Percentiles rank a stretch among this genome's conserved stretches.
Conservation (phyloP, 1,140 invertebrate genomes). For the Drosophila eugracilis region DNA sequence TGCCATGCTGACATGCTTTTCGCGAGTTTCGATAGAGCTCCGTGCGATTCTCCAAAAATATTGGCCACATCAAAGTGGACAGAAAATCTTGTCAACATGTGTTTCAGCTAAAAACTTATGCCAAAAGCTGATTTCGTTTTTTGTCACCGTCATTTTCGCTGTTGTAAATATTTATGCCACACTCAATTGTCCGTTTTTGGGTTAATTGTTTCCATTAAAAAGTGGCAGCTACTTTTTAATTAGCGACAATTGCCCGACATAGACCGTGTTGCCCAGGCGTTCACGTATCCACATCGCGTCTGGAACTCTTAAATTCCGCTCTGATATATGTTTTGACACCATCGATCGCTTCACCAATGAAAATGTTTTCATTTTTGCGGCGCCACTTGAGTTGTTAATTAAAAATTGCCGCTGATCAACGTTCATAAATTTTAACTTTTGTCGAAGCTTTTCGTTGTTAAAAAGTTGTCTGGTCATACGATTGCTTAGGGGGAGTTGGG, state of each 20-base stretch:
- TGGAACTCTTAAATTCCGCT: constrained; percentile 71
- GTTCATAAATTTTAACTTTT: constrained; percentile 60
- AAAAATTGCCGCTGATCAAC: constrained; percentile 58
- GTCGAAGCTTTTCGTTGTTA: constrained; percentile 25
- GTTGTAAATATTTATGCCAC: constrained; percentile 55
- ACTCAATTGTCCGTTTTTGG: constrained; percentile 78
- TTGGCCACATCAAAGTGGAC: constrained; percentile 49
- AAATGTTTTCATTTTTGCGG: constrained; percentile 25
- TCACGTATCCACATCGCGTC: constrained; percentile 27
- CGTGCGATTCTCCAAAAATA: constrained; percentile 48
- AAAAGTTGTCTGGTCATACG: constrained; percentile 9
- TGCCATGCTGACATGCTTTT: constrained; percentile 16
- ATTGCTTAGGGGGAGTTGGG: neutral
- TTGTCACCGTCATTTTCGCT: constrained; percentile 25
- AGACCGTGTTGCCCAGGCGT: constrained; percentile 7
- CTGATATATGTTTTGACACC: constrained; percentile 81
- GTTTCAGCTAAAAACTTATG: constrained; percentile 59
- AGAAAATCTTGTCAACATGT: constrained; percentile 70
- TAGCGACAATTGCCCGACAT: constrained; percentile 74
- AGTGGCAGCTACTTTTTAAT: constrained; percentile 81
- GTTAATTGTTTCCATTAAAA: constrained; percentile 84
- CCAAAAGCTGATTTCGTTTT: constrained; percentile 43
- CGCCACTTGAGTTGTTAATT: constrained; percentile 81
- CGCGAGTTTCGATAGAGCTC: constrained; percentile 23
- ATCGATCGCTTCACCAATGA: constrained; percentile 19